Base-by-base conservation (phyloP, 2,888 invertebrate species). In the Mellilla xanthometata region DNA sequence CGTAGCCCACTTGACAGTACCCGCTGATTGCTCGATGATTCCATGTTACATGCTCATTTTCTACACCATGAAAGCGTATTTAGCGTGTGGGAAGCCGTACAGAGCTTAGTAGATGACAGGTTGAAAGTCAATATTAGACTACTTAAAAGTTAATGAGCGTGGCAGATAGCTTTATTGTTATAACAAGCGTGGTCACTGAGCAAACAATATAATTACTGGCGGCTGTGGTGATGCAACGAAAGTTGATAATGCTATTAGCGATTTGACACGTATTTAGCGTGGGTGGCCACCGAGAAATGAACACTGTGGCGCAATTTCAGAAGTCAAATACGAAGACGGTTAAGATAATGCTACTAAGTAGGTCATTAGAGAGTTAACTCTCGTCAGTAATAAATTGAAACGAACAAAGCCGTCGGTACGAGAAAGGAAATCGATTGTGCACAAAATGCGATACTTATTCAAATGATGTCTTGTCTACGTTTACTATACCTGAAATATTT, bases 231-330 rank as follows among this genome's bases (percentile, higher is more conserved):
- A 86, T 81, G 86, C 79, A 86, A 88, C 61, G 80, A 86, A 84
- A 85, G 83, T 79, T 82, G 85, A 86, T 88, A 84, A 83, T 78
- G 74, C 73, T 76, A 77, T 81, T 79, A 81, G 76, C 81, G 73
- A 79, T 81, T 81, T 81, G 81, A 85, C 86, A 87, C 85, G 86
- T 84, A 72, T 71, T 73, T 68, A 72, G 75, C 71, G 83, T 83
- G 81, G 83, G 83, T 78, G 80, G 81, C 58, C 75, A 69, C 69
- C 54, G 65, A 69, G 72, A 74, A 77, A 75, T 72, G 75, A 71
- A 69, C 71, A 72, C 70, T 64, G 65, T 77, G 74, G 69, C 69
- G 74, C 72, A 78, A 79, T 65, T 76, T 69, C 60, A 67, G 68
- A 61, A 66, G 71, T 68, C 65, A 36, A 36, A 36, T 36, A 28